Evolutionary conservation across 2,113 vertebrate species (phyloP).

Genomic region (Myodes glareolus): DNA sequence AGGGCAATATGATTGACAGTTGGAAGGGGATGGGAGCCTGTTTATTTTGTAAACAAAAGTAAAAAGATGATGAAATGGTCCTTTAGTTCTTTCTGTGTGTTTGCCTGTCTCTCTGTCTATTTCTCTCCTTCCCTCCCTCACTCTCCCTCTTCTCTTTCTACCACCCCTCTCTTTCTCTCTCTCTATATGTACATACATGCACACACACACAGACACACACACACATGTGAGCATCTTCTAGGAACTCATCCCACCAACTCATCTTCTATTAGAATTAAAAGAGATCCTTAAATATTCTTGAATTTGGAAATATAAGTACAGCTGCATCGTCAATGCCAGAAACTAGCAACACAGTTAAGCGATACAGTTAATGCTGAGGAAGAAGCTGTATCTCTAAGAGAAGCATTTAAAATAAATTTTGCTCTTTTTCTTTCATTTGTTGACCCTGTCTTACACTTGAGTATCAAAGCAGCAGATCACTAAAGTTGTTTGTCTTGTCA

Average conservation of each 20-base stretch:
- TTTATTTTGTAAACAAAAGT: conserved; percentile 39
- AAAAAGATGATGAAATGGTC: conserved; percentile 72
- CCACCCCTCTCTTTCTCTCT: not conserved
- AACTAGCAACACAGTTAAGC: not conserved
- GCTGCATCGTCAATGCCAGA: not conserved
- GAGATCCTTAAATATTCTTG: conserved; percentile 50
- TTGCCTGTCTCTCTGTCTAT: not conserved
- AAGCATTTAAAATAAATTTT: conserved; percentile 16
- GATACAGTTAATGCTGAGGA: not conserved
- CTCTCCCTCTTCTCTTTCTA: not conserved
- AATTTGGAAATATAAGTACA: conserved; percentile 56
- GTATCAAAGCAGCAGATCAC: not conserved
- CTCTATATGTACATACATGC: not conserved
- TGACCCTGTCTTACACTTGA: not conserved
- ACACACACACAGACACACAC: not conserved
- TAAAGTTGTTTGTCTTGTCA: not conserved
- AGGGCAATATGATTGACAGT: conserved; percentile 7
- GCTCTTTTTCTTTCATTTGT: conserved; percentile 12
- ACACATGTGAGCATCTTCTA: not conserved
- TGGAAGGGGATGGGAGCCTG: conserved; percentile 41
- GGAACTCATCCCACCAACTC: conserved; percentile 24
- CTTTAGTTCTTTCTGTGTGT: not conserved
- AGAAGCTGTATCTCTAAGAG: not conserved
- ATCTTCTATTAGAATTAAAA: conserved; percentile 65
- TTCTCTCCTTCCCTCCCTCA: not conserved